Evolutionary conservation across 2,888 invertebrate genomes (phyloP).

Genomic region (Neoaliturus tenellus): DNA sequence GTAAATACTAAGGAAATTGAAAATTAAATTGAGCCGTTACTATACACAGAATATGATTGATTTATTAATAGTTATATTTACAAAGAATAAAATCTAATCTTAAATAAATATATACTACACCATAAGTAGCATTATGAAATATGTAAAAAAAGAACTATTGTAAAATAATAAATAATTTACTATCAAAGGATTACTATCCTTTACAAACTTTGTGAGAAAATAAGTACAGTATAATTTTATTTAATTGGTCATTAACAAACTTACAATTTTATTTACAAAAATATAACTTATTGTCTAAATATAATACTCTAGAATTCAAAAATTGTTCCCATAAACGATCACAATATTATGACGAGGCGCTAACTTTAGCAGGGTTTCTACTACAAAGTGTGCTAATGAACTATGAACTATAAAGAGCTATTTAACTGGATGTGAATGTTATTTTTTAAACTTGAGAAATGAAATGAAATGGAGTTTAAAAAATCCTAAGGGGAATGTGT

Average conservation of each 20-base stretch:
- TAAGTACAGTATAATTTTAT: background rate
- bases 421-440: background rate
- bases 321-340: constrained; percentile 16
- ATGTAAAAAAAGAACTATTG: too few relatives aligned
- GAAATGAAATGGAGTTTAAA: too few relatives aligned
- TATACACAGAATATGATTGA: background rate
- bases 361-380: too few relatives aligned
- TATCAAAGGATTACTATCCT: too few relatives aligned
- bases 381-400: background rate
- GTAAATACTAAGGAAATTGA: too few relatives aligned
- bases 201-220: too few relatives aligned
- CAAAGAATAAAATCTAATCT: background rate
- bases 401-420: background rate
- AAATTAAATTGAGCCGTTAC: background rate
- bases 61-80: background rate
- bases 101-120: background rate
- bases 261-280: constrained; percentile 14
- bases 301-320: background rate
- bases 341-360: background rate
- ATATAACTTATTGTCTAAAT: constrained; percentile 3
- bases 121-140: too few relatives aligned
- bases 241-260: background rate
- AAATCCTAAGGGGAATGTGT: too few relatives aligned
- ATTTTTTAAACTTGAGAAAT: too few relatives aligned
- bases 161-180: too few relatives aligned